phyloP scores from a whole-genome alignment of 2,113 vertebrate genomes.

The Peromyscus polionotus region DNA sequence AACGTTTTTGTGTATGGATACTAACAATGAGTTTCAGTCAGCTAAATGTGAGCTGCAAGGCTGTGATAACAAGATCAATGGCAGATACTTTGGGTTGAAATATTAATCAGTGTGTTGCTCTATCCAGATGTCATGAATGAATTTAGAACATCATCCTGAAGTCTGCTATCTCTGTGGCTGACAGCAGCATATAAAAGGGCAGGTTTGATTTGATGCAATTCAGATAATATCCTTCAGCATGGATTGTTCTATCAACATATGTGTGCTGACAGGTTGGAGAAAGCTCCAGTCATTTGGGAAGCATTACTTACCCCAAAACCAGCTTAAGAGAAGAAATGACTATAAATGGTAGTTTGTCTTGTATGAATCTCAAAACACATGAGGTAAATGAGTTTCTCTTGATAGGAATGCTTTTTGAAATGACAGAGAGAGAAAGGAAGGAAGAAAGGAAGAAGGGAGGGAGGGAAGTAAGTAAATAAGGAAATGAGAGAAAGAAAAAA shows the following conservation, averaged over 20 bases:
- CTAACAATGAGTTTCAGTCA: constrained; percentile 12
- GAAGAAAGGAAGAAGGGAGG: background rate
- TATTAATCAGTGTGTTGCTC: background rate
- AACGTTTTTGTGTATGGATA: background rate
- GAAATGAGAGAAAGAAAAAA: background rate
- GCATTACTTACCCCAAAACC: background rate
- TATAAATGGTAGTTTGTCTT: background rate
- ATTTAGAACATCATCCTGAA: background rate
- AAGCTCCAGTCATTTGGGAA: background rate
- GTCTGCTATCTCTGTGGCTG: background rate
- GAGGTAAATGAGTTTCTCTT: background rate
- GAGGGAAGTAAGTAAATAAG: background rate
- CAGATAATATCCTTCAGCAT: background rate
- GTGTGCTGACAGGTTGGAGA: background rate
- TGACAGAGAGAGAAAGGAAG: background rate
- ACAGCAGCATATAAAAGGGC: background rate
- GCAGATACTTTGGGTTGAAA: background rate
- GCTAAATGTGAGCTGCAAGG: background rate
- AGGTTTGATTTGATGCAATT: background rate
- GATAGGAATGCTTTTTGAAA: background rate
- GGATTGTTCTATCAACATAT: background rate
- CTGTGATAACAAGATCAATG: background rate
- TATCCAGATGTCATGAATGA: background rate
- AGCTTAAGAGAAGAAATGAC: background rate
- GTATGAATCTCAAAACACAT: background rate